A percentile compares a stretch with the other conserved stretches of the same genome.
These are phyloP conservation scores for Drosophila affinis DNA, from an alignment of 2,888 invertebrate species.

Conservation along the genomic window DNA sequence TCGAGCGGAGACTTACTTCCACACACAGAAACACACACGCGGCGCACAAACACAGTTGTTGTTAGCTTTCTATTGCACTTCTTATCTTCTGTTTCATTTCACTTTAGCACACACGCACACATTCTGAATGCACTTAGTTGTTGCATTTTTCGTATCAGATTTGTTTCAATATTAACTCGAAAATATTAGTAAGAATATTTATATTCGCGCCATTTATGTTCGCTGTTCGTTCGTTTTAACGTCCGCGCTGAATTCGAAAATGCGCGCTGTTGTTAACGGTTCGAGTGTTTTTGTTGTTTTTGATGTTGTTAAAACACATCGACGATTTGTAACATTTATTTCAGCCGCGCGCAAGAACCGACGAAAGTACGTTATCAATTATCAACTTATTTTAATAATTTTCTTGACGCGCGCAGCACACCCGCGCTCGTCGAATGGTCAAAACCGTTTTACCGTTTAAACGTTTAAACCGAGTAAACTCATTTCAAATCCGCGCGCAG, in stretches of 20 bases:
- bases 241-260: background rate
- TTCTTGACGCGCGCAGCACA: background rate
- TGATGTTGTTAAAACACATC: too few relatives aligned
- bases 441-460: background rate
- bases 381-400: background rate
- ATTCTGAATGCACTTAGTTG: background rate
- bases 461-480: too few relatives aligned
- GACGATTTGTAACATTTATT: background rate
- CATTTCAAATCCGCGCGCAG: too few relatives aligned
- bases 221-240: background rate
- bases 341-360: background rate
- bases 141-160: background rate
- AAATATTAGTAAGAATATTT: background rate
- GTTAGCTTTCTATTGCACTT: background rate
- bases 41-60: background rate
- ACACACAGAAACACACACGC: slow-evolving; percentile 23
- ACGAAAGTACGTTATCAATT: background rate
- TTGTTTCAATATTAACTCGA: background rate
- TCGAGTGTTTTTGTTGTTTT: too few relatives aligned
- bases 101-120: background rate
- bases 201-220: background rate
- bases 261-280: too few relatives aligned
- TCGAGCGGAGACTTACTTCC: slow-evolving; percentile 4
- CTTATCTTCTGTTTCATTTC: background rate
- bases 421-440: background rate